Base-by-base conservation (phyloP, 2,888 invertebrate species). In the Eurois occulta region DNA sequence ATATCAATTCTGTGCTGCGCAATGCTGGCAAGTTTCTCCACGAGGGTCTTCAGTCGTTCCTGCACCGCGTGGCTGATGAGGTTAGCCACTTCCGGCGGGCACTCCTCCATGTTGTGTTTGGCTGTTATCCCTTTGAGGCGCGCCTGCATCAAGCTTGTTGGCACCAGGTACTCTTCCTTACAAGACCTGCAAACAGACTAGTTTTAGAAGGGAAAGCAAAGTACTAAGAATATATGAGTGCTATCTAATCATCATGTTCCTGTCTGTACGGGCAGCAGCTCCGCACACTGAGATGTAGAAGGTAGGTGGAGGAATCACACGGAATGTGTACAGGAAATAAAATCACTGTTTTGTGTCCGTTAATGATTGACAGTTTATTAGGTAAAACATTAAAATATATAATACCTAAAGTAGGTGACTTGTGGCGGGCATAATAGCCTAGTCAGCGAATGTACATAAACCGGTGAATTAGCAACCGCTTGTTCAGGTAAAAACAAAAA, bases 1-100 rank as follows among this genome's bases (percentile, higher is more conserved):
- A 98, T 97, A 96, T 99, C 99, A 94, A 99, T 98, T 92, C 99
- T 97, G 96, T 99, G 99, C 95, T 99, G 99, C 3, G 99, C 99
- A 92, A 99, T 98, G 88, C 98, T 98, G 72, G 99, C 98, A 89
- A 99, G 97, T 95, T 99, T 99, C 96, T 99, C 99, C 69, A 99
- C 97, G 87, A 99, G 95, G 94, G 98, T 98, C 95, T 99, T 98
- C 86, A 99, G 97, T 89, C 99, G 97, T 94, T 99, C 99, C 94
- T 99, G 99, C 38, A 98, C 98, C 13, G 99, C 99, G 95, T 99
- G 99, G 72, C 99, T 99, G 90, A 99, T 97, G 78, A 99, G 97
- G 35, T 98, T 98, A 2, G 98, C 98, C n/a, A 99, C 98, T 90
- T 99, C 99, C 55, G 97, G 95, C 83, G 98, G 97, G 0, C 99